Conservation (phyloP, 1,140 invertebrate species). For the Chlorops oryzae region DNA sequence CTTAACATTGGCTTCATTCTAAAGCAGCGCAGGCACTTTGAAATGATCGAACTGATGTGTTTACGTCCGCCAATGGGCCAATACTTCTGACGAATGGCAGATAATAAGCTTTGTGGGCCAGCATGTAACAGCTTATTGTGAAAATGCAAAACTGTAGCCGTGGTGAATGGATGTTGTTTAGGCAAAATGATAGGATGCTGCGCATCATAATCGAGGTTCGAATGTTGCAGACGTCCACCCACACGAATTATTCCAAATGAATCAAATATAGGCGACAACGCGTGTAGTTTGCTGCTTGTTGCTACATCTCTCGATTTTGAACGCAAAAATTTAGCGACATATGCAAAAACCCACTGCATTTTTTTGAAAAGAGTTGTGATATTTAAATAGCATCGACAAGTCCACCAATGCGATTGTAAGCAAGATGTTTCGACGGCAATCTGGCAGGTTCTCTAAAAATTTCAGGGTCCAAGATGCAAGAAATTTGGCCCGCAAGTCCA, state of each 20-base stretch:
- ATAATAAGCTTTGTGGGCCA: conserved; percentile 4
- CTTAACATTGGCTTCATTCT: conserved; percentile 3
- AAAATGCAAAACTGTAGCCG: conserved; percentile 3
- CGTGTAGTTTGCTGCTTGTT: conserved; percentile 7
- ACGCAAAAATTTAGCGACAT: conserved; percentile 6
- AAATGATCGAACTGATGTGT: background rate
- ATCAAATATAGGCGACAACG: conserved; percentile 21
- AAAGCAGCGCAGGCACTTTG: conserved; percentile 8
- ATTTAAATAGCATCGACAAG: conserved; percentile 7
- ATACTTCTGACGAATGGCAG: conserved; percentile 1
- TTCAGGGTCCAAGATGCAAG: too few relatives aligned
- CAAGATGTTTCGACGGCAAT: background rate
- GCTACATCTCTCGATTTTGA: background rate
- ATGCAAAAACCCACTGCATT: conserved; percentile 9
- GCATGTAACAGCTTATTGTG: conserved; percentile 12
- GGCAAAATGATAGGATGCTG: conserved; percentile 16
- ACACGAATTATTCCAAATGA: conserved; percentile 23
- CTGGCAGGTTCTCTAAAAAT: background rate
- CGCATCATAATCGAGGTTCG: conserved; percentile 13
- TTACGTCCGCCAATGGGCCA: conserved; percentile 12
- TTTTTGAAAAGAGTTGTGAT: conserved; percentile 9
- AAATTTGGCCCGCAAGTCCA: too few relatives aligned
- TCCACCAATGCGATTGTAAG: background rate
- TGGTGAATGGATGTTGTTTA: conserved; percentile 5
- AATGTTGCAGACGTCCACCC: conserved; percentile 23